Evolutionary conservation across 2,113 vertebrate genomes (phyloP).

Genomic region (Etia nguti): DNA sequence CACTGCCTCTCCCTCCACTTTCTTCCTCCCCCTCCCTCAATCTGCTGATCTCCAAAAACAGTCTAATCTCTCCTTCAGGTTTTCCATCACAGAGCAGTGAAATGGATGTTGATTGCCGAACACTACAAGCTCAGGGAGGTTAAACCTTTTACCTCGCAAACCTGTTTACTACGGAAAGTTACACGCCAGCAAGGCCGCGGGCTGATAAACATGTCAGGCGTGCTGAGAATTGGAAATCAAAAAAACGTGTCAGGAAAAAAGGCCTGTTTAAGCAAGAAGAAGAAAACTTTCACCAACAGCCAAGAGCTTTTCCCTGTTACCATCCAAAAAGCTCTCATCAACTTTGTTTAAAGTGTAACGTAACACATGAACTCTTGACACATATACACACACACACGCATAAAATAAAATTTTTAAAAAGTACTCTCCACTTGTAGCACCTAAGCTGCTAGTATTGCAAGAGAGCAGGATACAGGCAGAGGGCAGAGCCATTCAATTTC

Average conservation of each 20-base stretch:
- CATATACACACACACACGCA: background rate
- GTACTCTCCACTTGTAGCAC: background rate
- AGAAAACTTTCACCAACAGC: background rate
- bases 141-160: constrained; percentile 29
- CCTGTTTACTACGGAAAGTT: background rate
- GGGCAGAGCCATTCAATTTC: constrained; percentile 48
- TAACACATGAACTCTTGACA: background rate
- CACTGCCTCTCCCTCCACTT: background rate
- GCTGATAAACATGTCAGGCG: constrained; percentile 21
- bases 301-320: background rate
- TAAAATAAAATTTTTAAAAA: background rate
- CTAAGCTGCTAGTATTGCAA: background rate
- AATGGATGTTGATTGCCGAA: constrained; percentile 10
- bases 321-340: background rate
- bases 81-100: constrained; percentile 16
- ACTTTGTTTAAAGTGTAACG: background rate
- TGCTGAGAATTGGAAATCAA: background rate
- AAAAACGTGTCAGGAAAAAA: background rate
- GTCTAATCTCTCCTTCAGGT: constrained; percentile 29
- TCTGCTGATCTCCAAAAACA: background rate
- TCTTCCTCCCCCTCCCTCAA: background rate
- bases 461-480: background rate
- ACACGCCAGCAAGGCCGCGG: background rate
- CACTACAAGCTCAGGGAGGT: background rate
- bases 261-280: background rate